Base-by-base conservation (phyloP, 2,797 vertebrate species). In the Poecilia wingei region DNA sequence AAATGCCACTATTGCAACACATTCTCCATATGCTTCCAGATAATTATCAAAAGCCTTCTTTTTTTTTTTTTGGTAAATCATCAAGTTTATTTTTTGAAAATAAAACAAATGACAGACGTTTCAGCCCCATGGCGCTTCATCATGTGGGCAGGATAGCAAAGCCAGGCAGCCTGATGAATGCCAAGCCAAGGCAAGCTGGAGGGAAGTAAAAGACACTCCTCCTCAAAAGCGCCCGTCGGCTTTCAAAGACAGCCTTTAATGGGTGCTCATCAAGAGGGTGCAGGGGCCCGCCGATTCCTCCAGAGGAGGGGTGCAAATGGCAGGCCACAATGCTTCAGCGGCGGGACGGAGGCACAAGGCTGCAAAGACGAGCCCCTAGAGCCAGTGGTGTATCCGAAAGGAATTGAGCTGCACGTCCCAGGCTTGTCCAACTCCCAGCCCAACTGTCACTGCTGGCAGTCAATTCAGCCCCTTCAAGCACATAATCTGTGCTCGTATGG, bases 361-460 rank as follows among this genome's bases (percentile, higher is more conserved):
- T 89, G 76, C 87, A 79, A 93, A 94, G 93, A 94, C 82, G 87
- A 92, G 91, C 90, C 92, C 89, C 39, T 9, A 82, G 92, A 92
- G 93, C 93, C 94, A 94, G 93, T 93, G 93, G 93, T 93, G 94
- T 93, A 93, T 94, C 94, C 82, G 87, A 91, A 86, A 87, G 86
- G 92, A 94, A 91, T 94, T 88, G 74, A 92, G 88, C 90, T 86
- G 84, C 87, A 89, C 88, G 90, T 94, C 93, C 91, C 87, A 81
- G 93, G 94, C 91, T 87, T 85, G 69, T 90, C 91, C 94, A 95
- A 96, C 94, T 96, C 95, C 95, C 95, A 95, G 92, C 93, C 96
- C 96, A 96, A 96, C 95, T 96, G 96, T 96, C 95, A 94, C 88
- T 94, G 92, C 94, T 96, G 96, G 96, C 95, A 95, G 91, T 86